phyloP scores from a whole-genome alignment of 35 echinoderm and acorn worm genomes.

The Strongylocentrotus purpuratus region DNA sequence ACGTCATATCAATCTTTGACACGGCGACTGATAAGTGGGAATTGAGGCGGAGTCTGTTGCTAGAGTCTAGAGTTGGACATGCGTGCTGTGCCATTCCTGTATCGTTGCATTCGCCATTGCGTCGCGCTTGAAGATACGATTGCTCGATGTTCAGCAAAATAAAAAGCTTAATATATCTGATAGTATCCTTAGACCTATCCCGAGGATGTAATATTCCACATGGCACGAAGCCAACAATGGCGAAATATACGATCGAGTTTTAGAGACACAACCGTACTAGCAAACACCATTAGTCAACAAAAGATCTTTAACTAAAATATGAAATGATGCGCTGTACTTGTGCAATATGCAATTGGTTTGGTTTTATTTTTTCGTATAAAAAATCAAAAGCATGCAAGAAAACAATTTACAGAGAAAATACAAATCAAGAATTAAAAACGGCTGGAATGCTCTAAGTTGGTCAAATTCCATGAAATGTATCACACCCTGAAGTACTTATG shows the following conservation, averaged over 20 bases:
- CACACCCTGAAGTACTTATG: too few relatives aligned
- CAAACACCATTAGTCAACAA: not conserved
- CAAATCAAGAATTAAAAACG: too few relatives aligned
- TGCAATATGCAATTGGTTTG: too few relatives aligned
- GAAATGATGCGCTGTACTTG: too few relatives aligned
- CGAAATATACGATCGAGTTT: not conserved
- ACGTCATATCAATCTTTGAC: constrained; percentile 10
- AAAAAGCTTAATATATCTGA: not conserved
- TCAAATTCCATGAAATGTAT: too few relatives aligned
- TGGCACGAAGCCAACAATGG: not conserved
- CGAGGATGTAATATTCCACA: not conserved
- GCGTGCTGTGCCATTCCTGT: constrained; percentile 30
- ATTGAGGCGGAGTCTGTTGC: too few relatives aligned
- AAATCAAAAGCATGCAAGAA: too few relatives aligned
- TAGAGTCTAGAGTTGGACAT: not conserved
- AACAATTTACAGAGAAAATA: too few relatives aligned
- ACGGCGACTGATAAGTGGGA: not conserved
- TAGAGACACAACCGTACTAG: not conserved
- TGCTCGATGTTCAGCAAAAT: not conserved
- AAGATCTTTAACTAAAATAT: too few relatives aligned
- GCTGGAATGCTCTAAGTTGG: too few relatives aligned
- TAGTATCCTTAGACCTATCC: not conserved
- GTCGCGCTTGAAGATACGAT: not conserved
- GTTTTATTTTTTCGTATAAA: too few relatives aligned
- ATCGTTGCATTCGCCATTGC: not conserved